Evolutionary conservation across 2,797 vertebrate genomes (phyloP).

Genomic region (Mustela erminea): DNA sequence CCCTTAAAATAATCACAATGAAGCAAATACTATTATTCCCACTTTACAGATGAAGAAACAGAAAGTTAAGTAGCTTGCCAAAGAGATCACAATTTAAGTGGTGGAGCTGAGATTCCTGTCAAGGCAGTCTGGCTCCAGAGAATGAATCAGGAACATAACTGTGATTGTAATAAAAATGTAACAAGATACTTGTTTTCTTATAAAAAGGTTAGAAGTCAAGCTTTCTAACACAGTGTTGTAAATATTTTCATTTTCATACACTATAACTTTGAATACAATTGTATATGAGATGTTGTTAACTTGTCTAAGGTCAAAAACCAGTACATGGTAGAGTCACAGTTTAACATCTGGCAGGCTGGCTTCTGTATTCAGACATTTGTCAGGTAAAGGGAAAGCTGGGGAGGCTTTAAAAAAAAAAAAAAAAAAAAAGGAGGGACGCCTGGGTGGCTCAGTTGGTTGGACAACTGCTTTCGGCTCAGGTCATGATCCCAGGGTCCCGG

Average conservation of each 20-base stretch:
- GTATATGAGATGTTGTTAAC: neutral
- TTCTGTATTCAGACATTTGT: neutral
- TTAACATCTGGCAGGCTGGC: conserved; percentile 6
- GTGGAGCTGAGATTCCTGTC: neutral
- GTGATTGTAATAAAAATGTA: neutral
- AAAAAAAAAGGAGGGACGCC: no score
- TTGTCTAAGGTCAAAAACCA: neutral
- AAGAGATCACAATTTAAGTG: neutral
- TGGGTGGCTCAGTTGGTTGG: no score
- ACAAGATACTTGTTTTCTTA: conserved; percentile 24
- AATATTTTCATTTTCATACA: conserved; percentile 21
- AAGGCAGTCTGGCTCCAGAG: neutral
- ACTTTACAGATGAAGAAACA: neutral
- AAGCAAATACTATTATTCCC: neutral
- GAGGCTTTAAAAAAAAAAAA: neutral
- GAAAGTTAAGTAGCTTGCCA: neutral
- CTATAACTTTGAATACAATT: no score
- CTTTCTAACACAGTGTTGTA: neutral
- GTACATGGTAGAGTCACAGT: neutral
- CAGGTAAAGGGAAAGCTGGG: neutral
- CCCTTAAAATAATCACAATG: neutral
- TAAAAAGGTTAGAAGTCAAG: conserved; percentile 33
- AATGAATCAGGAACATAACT: conserved; percentile 10
- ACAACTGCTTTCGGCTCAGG: no score
- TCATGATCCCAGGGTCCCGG: no score